Percentiles rank a stretch among this genome's conserved stretches.
These are phyloP conservation scores for Arge pagana DNA, from an alignment of 2,888 invertebrate species.

Conservation along the genomic window DNA sequence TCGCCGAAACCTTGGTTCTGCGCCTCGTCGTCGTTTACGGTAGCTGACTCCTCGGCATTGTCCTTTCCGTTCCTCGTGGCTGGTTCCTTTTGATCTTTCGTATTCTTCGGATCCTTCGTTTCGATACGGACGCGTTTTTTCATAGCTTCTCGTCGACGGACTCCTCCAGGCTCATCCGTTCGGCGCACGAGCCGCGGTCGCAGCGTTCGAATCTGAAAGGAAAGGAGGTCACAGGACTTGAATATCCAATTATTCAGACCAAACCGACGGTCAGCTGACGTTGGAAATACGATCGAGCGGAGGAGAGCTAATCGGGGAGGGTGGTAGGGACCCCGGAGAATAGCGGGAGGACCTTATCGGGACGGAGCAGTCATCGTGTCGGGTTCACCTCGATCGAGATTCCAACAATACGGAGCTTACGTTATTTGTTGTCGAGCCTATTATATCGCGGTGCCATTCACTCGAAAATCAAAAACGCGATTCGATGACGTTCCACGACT, in stretches of 20 bases:
- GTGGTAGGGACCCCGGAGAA: slow-evolving; percentile 18
- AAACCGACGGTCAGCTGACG: not conserved
- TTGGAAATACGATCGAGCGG: not conserved
- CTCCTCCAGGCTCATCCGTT: not conserved
- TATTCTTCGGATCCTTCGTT: slow-evolving; percentile 32
- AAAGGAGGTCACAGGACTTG: no score
- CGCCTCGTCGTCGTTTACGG: slow-evolving; percentile 21
- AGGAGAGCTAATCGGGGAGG: not conserved
- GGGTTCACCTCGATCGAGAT: slow-evolving; percentile 27
- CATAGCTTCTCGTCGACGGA: slow-evolving; percentile 33
- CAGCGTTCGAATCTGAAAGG: no score
- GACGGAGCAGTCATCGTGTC: slow-evolving; percentile 33
- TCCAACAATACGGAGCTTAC: no score
- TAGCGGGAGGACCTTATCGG: slow-evolving; percentile 42
- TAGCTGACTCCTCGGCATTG: slow-evolving; percentile 30
- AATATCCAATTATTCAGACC: slow-evolving; percentile 10
- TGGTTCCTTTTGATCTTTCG: slow-evolving; percentile 13
- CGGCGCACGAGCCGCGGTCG: no score
- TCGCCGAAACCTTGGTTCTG: slow-evolving; percentile 51
- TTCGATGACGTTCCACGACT: not conserved
- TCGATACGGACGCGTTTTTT: slow-evolving; percentile 39
- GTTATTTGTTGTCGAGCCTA: no score
- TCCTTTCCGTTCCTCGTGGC: slow-evolving; percentile 22
- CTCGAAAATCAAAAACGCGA: not conserved
- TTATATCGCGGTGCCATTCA: not conserved